Conservation (phyloP, 64 coral and sea anemone species). For the Pocillopora verrucosa region DNA sequence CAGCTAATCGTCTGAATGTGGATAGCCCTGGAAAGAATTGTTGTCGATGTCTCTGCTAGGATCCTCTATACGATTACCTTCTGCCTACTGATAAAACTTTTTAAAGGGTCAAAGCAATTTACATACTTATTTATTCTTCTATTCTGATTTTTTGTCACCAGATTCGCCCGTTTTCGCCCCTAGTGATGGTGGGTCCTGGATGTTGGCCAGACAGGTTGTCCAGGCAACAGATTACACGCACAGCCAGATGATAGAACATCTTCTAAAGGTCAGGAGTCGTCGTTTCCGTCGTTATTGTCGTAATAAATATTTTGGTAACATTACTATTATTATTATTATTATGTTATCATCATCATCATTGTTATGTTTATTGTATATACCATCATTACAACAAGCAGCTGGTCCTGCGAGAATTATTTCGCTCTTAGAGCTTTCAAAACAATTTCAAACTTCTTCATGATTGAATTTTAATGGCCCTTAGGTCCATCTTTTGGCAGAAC, state of each 20-base stretch:
- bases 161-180: slow-evolving; percentile 81
- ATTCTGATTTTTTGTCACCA: neutral
- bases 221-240: slow-evolving; percentile 70
- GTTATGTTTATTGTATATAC: neutral
- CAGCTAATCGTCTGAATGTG: neutral
- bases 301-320: too few relatives aligned
- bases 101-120: too few relatives aligned
- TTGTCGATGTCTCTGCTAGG: neutral
- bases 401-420: neutral
- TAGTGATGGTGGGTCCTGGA: slow-evolving; percentile 38
- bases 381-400: neutral
- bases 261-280: slow-evolving; percentile 35
- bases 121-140: too few relatives aligned
- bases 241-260: slow-evolving; percentile 82
- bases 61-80: too few relatives aligned
- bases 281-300: too few relatives aligned
- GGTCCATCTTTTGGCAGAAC: slow-evolving; percentile 51
- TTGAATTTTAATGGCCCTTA: neutral
- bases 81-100: neutral
- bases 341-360: neutral
- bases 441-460: too few relatives aligned
- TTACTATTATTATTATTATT: neutral
- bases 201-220: slow-evolving; percentile 57
- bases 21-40: neutral
- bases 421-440: too few relatives aligned